Evolutionary conservation across 23 tunicate species (phyloP), one percentile per base, ranked within the genome.

Genomic region (Phallusia fumigata): DNA sequence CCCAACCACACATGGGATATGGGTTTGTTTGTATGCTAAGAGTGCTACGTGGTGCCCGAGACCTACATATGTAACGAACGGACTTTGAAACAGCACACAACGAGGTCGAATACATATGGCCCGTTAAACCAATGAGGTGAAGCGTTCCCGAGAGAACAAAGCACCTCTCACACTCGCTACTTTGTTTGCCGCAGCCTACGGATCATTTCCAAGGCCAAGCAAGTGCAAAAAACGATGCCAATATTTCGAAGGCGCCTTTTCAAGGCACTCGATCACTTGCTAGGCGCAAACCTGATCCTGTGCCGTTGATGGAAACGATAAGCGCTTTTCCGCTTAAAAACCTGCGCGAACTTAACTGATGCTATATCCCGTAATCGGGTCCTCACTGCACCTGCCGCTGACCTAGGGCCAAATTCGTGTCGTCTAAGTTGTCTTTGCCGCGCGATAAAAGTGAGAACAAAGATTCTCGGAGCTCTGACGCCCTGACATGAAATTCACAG

Each of bases 311-410:
- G 69, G 16, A 58, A 22, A 24, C 3, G 69, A 58, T 58, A 58
- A 58, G 69, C 3, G 69, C 69, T 58, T 58, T 58, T 58, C 69
- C 69, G 69, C 69, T 58, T 58, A 58, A 58, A 58, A 58, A 21
- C 47, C 47, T 40, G 47, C 47, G 10, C 47, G 47, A 40, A 40
- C 47, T 40, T 40, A 40, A 40, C 47, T 40, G 47, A 40, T 40
- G 10, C 47, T 40, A 40, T 10, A 40, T 40, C 10, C 47, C 10
- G 47, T 40, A 40, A 40, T 40, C 47, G 47, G 47, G n/a, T n/a
- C n/a, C n/a, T n/a, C 47, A 5, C 28, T 58, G 69, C 69, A 58
- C 69, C 69, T 58, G 69, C 69, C 69, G 16, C 28, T 13, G 47
- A 40, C 47, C 47, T 40, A 3, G 47, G 47, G 47, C 47, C 47